Evolutionary conservation across 1,140 invertebrate genomes (phyloP).

Genomic region (Micrasema longulum): DNA sequence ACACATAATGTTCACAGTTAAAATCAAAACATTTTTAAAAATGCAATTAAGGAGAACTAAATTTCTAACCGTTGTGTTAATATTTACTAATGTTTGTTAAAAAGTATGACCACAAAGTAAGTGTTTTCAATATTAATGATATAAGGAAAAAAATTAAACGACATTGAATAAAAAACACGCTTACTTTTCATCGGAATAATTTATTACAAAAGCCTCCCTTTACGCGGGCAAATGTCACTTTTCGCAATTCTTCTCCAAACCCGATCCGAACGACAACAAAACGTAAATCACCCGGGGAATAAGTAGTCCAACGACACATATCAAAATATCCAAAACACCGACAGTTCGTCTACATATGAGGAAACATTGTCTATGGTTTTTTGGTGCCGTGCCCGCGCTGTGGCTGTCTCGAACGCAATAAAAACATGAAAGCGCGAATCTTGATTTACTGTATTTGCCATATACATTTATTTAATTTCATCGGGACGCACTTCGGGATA

Average conservation of each 20-base stretch:
- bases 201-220: slow-evolving; percentile 31
- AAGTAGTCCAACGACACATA: not conserved
- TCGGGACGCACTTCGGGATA: slow-evolving; percentile 37
- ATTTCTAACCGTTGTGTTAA: too few species aligned
- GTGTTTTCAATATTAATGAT: too few species aligned
- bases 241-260: slow-evolving; percentile 49
- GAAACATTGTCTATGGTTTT: too few species aligned
- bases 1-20: too few species aligned
- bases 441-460: slow-evolving; percentile 53
- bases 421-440: slow-evolving; percentile 43
- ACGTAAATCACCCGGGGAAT: slow-evolving; percentile 10
- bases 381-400: not conserved
- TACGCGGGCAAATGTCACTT: slow-evolving; percentile 38
- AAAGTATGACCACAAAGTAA: too few species aligned
- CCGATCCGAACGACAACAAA: slow-evolving; percentile 3
- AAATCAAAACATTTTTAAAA: too few species aligned
- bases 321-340: not conserved
- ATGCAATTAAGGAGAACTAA: too few species aligned
- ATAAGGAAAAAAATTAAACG: too few species aligned
- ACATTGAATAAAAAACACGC: too few species aligned
- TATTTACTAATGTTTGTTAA: too few species aligned
- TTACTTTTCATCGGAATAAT: slow-evolving; percentile 11
- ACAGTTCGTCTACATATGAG: too few species aligned
- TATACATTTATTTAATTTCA: slow-evolving; percentile 49
- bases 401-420: too few species aligned